Conservation (phyloP, 2,888 invertebrate genomes). For the Polyommatus iphigenia region DNA sequence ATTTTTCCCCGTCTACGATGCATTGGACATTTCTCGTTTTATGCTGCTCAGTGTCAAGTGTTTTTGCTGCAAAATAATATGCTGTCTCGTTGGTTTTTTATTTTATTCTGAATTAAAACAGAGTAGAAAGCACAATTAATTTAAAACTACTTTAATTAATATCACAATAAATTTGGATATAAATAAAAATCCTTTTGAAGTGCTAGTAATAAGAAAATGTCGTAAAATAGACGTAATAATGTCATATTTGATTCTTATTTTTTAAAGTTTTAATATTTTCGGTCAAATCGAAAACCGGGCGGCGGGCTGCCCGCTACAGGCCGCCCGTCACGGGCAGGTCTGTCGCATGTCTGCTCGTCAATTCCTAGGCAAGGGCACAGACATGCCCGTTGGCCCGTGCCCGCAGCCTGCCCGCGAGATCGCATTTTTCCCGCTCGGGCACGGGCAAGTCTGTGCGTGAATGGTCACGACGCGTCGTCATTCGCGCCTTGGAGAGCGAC, state of each 20-base stretch:
- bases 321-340: too few species aligned
- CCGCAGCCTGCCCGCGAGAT: too few species aligned
- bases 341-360: too few species aligned
- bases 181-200: constrained; percentile 68
- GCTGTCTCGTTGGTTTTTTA: constrained; percentile 56
- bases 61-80: constrained; percentile 51
- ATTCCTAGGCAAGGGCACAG: too few species aligned
- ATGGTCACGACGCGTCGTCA: too few species aligned
- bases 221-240: constrained; percentile 76
- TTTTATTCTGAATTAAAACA: constrained; percentile 66
- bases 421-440: too few species aligned
- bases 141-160: constrained; percentile 68
- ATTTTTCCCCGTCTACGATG: constrained; percentile 79
- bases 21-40: constrained; percentile 78
- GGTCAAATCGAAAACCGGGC: background rate
- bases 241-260: constrained; percentile 74
- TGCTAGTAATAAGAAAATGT: constrained; percentile 59
- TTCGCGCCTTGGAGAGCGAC: too few species aligned
- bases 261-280: constrained; percentile 64
- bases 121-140: constrained; percentile 72
- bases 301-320: too few species aligned
- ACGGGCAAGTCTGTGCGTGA: too few species aligned
- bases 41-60: constrained; percentile 72
- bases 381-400: too few species aligned
- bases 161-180: constrained; percentile 80